Evolutionary conservation across 37 sponge, comb jelly and placozoan species (phyloP), one percentile per base, ranked within the genome.

Genomic region (Beroe forskalii): DNA sequence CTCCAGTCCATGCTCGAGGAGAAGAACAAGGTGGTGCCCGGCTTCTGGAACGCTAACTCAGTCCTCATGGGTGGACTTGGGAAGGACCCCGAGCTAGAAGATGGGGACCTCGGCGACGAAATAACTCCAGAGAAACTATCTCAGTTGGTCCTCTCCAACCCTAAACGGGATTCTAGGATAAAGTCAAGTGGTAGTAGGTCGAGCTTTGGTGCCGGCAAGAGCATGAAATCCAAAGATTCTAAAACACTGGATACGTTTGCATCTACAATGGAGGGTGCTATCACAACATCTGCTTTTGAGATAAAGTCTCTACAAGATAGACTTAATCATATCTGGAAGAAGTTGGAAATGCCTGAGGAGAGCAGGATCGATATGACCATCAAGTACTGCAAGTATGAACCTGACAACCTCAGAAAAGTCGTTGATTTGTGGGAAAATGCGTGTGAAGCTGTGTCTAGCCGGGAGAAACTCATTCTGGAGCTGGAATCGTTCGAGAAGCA

Each of bases 41-140:
- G 97, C 20, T 62, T 62, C 62, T 97, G 97, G 97, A 97, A 97
- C 92, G 95, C 93, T 14, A 94, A 94, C 32, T 69, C 97, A 0
- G 92, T 95, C 24, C 35, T 91, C 40, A 95, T 95, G 95, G 97
- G 96, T 24, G 95, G 96, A 40, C 90, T 97, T 14, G 97, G 96
- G 14, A 67, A 93, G 17, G 93, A 93, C 42, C 95, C 95, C 19
- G 91, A 93, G 1, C 14, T 62, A 22, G 90, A 90, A 9, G 90
- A 41, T 23, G 67, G 67, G 22, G 25, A 20, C 25, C 4, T 62
- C 8, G 28, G 90, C 27, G 67, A 33, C 20, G 35, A 89, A 8
- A 17, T 69, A 33, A 69, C 72, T 6, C 72, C 72, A 0, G 72
- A 69, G 38, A 69, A 69, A 32, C 27, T 69, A 17, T 32, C 72